These are phyloP conservation scores for Numenius phaeopus DNA, from an alignment of 2,797 vertebrate genomes.

Conservation along the genomic window DNA sequence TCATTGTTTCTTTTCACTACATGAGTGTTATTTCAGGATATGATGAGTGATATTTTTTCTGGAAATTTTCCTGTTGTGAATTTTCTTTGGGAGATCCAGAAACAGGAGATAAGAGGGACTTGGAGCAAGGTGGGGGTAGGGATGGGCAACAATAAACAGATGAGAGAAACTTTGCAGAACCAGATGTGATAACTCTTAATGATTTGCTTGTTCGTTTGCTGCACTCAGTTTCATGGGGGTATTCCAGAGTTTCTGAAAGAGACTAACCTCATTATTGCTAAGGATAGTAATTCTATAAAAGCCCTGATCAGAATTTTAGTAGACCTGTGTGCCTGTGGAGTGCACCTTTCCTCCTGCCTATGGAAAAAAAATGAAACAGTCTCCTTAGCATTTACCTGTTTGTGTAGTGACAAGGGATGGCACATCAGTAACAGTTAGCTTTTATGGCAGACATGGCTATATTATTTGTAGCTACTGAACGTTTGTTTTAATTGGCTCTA, in stretches of 20 bases:
- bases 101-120: background rate
- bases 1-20: conserved; percentile 19
- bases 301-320: background rate
- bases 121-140: background rate
- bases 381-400: background rate
- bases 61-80: background rate
- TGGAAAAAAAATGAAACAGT: background rate
- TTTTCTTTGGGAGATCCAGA: background rate
- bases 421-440: background rate
- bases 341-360: background rate
- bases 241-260: background rate
- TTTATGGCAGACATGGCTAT: background rate
- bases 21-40: conserved; percentile 17
- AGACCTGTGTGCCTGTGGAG: background rate
- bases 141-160: background rate
- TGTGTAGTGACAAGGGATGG: background rate
- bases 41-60: background rate
- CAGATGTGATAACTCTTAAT: background rate
- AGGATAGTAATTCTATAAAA: background rate
- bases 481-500: background rate
- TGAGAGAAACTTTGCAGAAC: background rate
- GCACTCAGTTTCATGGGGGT: background rate
- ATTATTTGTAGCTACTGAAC: background rate
- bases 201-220: background rate
- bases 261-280: background rate